Percentiles rank a stretch among this genome's conserved stretches.
phyloP scores from a whole-genome alignment of 2,888 invertebrate genomes.

The Drosophila suboccidentalis region DNA sequence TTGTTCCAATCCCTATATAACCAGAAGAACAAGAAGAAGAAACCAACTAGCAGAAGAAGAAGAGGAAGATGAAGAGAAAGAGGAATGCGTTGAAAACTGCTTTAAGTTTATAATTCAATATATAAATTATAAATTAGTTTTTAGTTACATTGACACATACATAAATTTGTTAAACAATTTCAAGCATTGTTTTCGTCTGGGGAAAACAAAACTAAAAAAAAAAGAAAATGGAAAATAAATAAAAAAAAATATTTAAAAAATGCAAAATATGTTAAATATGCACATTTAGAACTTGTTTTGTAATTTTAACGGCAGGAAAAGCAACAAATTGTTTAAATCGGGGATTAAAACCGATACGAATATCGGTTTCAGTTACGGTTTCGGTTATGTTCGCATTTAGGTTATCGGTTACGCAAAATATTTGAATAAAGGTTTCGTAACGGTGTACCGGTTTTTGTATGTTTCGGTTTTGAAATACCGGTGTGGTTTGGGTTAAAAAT shows the following conservation, averaged over 20 bases:
- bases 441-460: too few species aligned
- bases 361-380: too few species aligned
- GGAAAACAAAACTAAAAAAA: slow-evolving; percentile 26
- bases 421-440: too few species aligned
- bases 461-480: too few species aligned
- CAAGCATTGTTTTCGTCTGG: slow-evolving; percentile 35
- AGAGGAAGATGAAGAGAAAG: too few species aligned
- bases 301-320: slow-evolving; percentile 2
- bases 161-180: slow-evolving; percentile 54
- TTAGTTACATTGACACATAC: slow-evolving; percentile 38
- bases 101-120: slow-evolving; percentile 66
- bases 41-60: not conserved
- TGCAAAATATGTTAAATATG: slow-evolving; percentile 58
- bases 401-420: too few species aligned
- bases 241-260: slow-evolving; percentile 16
- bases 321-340: not conserved
- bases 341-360: too few species aligned
- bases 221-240: slow-evolving; percentile 11
- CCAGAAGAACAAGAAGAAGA: slow-evolving; percentile 7
- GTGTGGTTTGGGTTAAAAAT: too few species aligned
- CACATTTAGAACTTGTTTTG: slow-evolving; percentile 31
- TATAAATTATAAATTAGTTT: slow-evolving; percentile 68
- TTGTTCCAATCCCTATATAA: slow-evolving; percentile 2
- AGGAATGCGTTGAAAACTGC: slow-evolving; percentile 57
- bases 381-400: too few species aligned